Conservation (phyloP, 2,888 invertebrate genomes). For the Eilema sororculum region DNA sequence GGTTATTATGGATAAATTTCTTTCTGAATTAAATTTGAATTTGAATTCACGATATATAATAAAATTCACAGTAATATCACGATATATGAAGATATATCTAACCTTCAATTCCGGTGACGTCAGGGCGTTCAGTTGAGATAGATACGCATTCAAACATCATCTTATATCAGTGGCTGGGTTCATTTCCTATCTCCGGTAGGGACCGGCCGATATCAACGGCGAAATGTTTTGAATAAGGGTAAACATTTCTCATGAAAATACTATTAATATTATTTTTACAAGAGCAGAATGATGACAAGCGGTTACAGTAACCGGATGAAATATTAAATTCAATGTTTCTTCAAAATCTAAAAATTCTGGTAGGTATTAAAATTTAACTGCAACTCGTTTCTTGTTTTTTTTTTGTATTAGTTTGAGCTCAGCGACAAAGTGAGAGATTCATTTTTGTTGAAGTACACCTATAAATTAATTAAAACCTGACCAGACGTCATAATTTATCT, state of each 20-base stretch:
- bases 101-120: slow-evolving; percentile 5
- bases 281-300: not conserved
- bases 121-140: slow-evolving; percentile 10
- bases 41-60: not conserved
- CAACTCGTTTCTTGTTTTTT: too few species aligned
- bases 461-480: not conserved
- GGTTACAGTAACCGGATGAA: not conserved
- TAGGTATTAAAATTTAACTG: too few species aligned
- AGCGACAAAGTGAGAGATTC: not conserved
- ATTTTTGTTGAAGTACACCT: not conserved
- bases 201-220: slow-evolving; percentile 14
- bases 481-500: not conserved
- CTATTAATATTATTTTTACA: not conserved
- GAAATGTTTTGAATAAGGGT: slow-evolving; percentile 4
- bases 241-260: not conserved
- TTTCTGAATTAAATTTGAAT: not conserved
- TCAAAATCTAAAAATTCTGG: too few species aligned
- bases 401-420: too few species aligned
- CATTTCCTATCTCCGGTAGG: slow-evolving; percentile 14
- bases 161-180: slow-evolving; percentile 9
- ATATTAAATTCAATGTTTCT: too few species aligned
- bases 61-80: not conserved
- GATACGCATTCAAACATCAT: slow-evolving; percentile 17
- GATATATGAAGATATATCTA: not conserved
- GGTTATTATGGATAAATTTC: too few species aligned